Conservation (phyloP, 2,113 vertebrate species). For the Prietella phreatophila region DNA sequence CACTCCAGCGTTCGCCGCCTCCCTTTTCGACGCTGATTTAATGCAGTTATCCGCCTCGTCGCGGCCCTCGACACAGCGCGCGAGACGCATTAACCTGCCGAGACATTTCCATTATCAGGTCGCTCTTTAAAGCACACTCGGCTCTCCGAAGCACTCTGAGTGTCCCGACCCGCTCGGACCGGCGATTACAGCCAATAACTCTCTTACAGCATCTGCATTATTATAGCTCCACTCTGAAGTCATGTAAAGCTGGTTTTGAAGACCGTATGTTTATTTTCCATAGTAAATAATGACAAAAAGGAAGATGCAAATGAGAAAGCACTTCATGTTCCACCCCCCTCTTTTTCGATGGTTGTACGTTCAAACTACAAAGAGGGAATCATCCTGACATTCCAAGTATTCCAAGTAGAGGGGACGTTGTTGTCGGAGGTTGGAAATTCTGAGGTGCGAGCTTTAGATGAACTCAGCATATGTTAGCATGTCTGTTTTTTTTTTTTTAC, state of each 20-base stretch:
- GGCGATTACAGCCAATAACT: background rate
- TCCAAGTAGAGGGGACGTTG: no score
- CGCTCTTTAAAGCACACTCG: background rate
- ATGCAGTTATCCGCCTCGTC: slow-evolving; percentile 1
- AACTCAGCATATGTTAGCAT: background rate
- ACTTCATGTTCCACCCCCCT: background rate
- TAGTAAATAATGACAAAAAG: background rate
- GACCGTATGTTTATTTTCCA: background rate
- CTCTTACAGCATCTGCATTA: background rate
- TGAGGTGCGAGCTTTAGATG: no score
- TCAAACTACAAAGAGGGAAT: background rate
- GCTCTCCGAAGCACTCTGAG: background rate
- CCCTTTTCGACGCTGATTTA: background rate
- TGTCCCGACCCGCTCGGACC: background rate
- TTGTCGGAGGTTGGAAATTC: no score
- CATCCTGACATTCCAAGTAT: no score
- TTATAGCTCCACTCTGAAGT: background rate
- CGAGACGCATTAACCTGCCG: slow-evolving; percentile 10
- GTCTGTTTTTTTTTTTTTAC: no score
- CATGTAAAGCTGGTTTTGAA: background rate
- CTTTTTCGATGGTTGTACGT: background rate
- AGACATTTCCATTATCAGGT: slow-evolving; percentile 11
- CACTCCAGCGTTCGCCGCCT: background rate
- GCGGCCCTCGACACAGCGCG: background rate
- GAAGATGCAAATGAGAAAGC: background rate